A percentile compares a stretch with the other conserved stretches of the same genome.
Conservation (phyloP, 2,797 vertebrate species). For the Sebastes steindachneri region DNA sequence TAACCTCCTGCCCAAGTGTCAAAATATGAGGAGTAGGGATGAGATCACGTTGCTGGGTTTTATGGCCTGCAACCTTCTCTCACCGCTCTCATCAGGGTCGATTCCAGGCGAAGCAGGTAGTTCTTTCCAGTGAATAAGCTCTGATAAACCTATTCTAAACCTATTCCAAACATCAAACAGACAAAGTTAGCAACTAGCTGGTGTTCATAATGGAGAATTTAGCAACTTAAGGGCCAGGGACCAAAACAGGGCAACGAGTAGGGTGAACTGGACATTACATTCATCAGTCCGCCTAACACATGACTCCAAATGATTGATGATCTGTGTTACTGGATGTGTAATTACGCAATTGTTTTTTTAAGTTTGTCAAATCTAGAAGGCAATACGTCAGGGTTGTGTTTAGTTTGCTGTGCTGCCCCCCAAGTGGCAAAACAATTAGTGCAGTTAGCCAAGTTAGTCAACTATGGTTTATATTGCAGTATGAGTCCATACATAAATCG, state of each 20-base stretch:
- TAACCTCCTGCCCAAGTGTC: not conserved
- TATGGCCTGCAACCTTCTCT: too few relatives aligned
- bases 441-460: not conserved
- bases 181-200: not conserved
- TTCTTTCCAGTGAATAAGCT: not conserved
- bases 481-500: not conserved
- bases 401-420: not conserved
- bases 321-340: not conserved
- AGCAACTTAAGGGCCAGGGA: not conserved
- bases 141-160: not conserved
- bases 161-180: not conserved
- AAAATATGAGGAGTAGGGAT: not conserved
- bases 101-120: not conserved
- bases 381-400: not conserved
- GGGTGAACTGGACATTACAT: not conserved
- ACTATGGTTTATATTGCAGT: conserved; percentile 13
- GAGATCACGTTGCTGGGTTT: not conserved
- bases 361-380: not conserved
- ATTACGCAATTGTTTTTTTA: not conserved
- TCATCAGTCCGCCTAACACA: not conserved
- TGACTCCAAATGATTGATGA: not conserved
- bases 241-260: not conserved
- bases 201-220: not conserved
- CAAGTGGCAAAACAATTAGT: not conserved
- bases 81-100: too few relatives aligned